Conservation (phyloP, 2,797 vertebrate species). For the Aselliscus stoliczkanus region DNA sequence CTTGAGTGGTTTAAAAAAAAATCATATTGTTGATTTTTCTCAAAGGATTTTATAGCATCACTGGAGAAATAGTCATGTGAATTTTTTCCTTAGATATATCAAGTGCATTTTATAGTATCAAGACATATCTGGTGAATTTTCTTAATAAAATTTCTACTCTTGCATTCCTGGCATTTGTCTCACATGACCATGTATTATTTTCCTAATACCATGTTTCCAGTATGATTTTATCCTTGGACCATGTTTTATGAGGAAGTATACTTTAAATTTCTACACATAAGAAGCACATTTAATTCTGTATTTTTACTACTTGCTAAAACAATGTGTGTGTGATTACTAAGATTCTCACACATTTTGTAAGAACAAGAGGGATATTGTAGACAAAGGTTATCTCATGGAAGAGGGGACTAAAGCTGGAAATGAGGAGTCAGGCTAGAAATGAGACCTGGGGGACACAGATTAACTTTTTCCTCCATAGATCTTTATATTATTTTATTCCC, state of each 20-base stretch:
- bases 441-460: not conserved
- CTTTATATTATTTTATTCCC: not conserved
- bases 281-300: not conserved
- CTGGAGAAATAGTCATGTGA: not conserved
- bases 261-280: not conserved
- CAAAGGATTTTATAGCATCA: not conserved
- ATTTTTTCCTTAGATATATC: not conserved
- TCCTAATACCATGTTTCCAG: not conserved
- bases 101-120: not conserved
- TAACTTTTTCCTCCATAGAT: not conserved
- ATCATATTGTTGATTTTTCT: not conserved
- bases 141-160: not conserved
- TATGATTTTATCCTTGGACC: not conserved
- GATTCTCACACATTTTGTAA: not conserved
- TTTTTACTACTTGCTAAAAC: not conserved
- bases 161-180: not conserved
- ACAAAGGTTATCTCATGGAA: not conserved
- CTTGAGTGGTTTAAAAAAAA: not conserved
- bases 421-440: not conserved
- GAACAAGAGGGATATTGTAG: not conserved
- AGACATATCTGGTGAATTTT: not conserved
- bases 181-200: not conserved
- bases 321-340: not conserved
- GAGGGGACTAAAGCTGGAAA: not conserved
- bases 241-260: not conserved